These are phyloP conservation scores for Phylloscopus trochilus DNA, from an alignment of 2,113 vertebrate genomes.

Conservation along the genomic window DNA sequence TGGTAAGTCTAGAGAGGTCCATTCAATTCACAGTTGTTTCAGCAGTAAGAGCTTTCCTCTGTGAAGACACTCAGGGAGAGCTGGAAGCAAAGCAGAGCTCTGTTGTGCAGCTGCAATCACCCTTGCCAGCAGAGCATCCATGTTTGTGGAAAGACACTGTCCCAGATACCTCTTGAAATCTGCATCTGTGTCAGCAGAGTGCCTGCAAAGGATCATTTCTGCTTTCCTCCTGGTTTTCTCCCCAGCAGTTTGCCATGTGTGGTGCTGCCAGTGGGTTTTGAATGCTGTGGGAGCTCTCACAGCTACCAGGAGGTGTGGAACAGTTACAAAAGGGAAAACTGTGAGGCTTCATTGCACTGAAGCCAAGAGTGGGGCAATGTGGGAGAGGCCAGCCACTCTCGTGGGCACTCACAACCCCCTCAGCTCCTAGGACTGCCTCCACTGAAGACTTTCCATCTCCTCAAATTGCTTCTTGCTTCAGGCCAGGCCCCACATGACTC, in stretches of 20 bases:
- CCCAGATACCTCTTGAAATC: neutral
- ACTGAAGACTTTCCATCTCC: neutral
- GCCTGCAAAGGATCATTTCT: neutral
- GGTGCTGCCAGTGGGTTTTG: neutral
- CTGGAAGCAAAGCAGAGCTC: neutral
- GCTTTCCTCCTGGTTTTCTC: neutral
- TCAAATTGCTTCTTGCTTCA: neutral
- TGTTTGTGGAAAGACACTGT: neutral
- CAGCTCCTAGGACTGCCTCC: neutral
- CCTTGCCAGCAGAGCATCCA: neutral
- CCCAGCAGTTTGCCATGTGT: accelerated
- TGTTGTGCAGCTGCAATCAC: neutral
- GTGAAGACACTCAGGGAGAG: neutral
- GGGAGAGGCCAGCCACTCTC: neutral
- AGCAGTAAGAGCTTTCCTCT: neutral
- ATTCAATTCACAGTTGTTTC: neutral
- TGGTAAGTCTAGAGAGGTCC: neutral
- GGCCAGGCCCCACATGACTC: neutral
- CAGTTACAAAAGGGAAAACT: neutral
- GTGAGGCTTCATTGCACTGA: neutral
- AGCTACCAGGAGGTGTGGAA: neutral
- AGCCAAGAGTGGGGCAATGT: neutral
- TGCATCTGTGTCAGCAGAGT: neutral
- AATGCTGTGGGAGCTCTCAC: neutral
- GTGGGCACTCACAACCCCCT: accelerated